These are phyloP conservation scores for Oryzias javanicus DNA, from an alignment of 2,113 vertebrate genomes.

Conservation along the genomic window DNA sequence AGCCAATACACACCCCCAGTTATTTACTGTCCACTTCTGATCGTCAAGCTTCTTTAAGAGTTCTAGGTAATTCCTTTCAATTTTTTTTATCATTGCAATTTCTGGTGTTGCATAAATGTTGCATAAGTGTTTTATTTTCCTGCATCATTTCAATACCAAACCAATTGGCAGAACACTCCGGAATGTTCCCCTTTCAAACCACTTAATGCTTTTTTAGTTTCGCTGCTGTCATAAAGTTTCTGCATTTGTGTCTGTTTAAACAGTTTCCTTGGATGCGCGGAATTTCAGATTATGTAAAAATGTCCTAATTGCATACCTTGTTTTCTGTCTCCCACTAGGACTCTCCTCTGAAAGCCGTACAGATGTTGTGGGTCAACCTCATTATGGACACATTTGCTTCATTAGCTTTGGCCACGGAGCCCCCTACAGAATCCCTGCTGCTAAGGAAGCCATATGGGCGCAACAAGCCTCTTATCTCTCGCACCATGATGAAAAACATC, in stretches of 20 bases:
- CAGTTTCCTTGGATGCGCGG: neutral
- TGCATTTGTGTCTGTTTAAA: neutral
- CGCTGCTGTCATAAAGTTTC: neutral
- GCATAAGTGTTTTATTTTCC: no score
- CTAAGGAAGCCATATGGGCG: slow-evolving; percentile 95
- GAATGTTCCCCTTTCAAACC: no score
- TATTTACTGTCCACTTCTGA: no score
- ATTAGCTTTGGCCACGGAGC: slow-evolving; percentile 96
- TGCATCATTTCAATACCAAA: no score
- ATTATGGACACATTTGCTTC: slow-evolving; percentile 99
- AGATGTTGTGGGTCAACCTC: slow-evolving; percentile 99
- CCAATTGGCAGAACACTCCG: no score
- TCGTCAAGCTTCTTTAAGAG: no score
- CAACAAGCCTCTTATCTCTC: slow-evolving; percentile 98
- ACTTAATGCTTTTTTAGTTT: neutral
- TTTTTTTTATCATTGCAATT: neutral
- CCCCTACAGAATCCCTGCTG: slow-evolving; percentile 94
- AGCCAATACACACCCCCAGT: no score
- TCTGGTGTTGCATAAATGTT: no score
- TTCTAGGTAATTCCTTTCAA: no score
- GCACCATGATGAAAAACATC: slow-evolving; percentile 99
- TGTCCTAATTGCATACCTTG: neutral
- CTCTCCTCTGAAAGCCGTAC: slow-evolving; percentile 96
- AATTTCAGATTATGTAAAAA: neutral
- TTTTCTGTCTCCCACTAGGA: slow-evolving; percentile 76